Evolutionary conservation across 2,113 vertebrate genomes (phyloP), one percentile per base, ranked within the genome.

Genomic region (Lota lota): DNA sequence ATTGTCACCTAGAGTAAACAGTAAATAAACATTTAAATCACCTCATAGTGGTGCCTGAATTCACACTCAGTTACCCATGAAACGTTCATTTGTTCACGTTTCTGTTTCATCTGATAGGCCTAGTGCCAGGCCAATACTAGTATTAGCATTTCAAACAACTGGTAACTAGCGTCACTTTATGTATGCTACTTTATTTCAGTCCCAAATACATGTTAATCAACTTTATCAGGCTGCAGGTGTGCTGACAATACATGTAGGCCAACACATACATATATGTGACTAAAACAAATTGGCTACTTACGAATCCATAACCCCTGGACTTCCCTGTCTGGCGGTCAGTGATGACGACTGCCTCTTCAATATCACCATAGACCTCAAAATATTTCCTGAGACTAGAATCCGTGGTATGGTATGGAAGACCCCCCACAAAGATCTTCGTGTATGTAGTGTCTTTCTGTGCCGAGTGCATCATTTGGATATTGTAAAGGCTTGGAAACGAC

Each of bases 361-460:
- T 98, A 83, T 98, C 97, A 6, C 97, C 97, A 83, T 97, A 98
- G 77, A 98, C 97, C 86, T 98, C 97, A 83, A 98, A 98, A 81
- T 98, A 98, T 84, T 97, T 98, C 90, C 96, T 95, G 79, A 98
- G 95, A 78, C 95, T 97, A 73, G 95, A 94, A 88, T 99, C 97
- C 28, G 96, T 98, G 76, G 97, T 97, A 91, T 99, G 97, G 76
- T 98, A 99, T 63, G 96, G 97, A 61, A 99, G 92, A 68, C 97
- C 97, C 84, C 97, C 97, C 72, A 99, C 96, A 80, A 99, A 98
- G 90, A 99, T 98, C 92, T 98, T 98, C 84, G 97, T 98, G 90
- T 94, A 98, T 64, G 97, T 98, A 79, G 97, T 99, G 89, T 99
- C 96, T 91, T 97, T 98, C 93, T 99, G 97, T 59, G 95, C 96